Percentiles rank a stretch among this genome's conserved stretches.
Evolutionary conservation across 1,140 invertebrate genomes (phyloP).

Genomic region (Diorhabda elongata): DNA sequence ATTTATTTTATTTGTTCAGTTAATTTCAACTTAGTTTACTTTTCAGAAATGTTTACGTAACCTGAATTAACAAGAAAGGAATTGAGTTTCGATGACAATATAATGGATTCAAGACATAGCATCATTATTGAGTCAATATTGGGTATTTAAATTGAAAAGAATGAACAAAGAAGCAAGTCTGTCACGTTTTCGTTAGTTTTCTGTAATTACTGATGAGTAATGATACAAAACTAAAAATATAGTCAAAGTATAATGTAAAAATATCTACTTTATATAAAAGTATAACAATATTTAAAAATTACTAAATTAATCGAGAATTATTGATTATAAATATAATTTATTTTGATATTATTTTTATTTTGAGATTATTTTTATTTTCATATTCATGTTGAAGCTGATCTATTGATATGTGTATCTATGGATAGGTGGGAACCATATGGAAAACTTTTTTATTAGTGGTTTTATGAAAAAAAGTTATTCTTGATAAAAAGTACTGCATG

Average conservation of each 20-base stretch:
- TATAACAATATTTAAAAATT: not conserved
- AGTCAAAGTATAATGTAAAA: not conserved
- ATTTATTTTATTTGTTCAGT: conserved; percentile 1
- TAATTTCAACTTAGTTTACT: not conserved
- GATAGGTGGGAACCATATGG: no score
- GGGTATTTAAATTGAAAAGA: not conserved
- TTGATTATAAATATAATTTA: no score
- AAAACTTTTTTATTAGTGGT: no score
- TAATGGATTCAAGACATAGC: not conserved
- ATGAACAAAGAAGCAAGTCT: not conserved
- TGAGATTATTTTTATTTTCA: no score
- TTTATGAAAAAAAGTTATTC: no score
- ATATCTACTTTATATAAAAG: not conserved
- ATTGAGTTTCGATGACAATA: not conserved
- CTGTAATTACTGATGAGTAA: not conserved
- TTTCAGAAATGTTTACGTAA: conserved; percentile 3
- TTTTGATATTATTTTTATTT: no score
- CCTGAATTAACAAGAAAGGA: conserved; percentile 2
- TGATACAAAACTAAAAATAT: not conserved
- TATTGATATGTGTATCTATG: no score
- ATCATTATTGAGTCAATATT: not conserved
- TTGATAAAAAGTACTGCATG: no score
- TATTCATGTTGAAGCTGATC: no score
- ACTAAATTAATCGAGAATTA: not conserved
- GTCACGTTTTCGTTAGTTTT: not conserved